Base-by-base conservation (phyloP, 2,113 vertebrate species). In the Spheniscus mendiculus region DNA sequence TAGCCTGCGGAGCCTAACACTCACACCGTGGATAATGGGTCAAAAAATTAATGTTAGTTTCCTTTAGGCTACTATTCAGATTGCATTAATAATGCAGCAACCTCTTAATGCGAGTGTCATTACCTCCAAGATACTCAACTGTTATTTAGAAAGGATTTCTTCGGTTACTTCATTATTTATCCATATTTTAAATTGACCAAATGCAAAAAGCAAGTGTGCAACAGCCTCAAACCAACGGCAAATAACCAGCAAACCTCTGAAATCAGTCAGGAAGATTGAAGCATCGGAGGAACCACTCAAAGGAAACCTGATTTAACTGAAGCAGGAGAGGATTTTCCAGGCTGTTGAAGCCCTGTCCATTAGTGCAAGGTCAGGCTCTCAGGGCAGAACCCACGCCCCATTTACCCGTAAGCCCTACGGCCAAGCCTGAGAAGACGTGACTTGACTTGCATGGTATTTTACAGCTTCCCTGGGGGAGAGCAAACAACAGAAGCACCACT, bases 51-150 rank as follows among this genome's bases (percentile, higher is more conserved):
- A 89, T 5, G 6, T 13, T 83, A 2, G 0, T 52, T 93, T 87
- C 63, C 83, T 81, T 82, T n/a, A 74, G 47, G 65, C 8, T 52
- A 27, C 49, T 77, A 8, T 45, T 91, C 82, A 26, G 20, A 91
- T 4, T 26, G 15, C 42, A 94, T 91, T 81, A 91, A 94, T 90
- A 95, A 94, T 73, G 62, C 49, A 96, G 78, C 27, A 81, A 44
- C 36, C n/a, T 88, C 83, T 72, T 67, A 34, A 70, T 16, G 49
- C 0, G 0, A 82, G 40, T 36, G n/a, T 66, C 93, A 80, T 49
- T 83, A 83, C 1, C 5, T 23, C 25, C 30, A 72, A 80, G 25
- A 76, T 17, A 63, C 17, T 69, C 47, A 79, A 72, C 29, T 1
- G 0, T 56, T 91, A 83, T 30, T 91, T 88, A 8, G 38, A 62